phyloP scores from a whole-genome alignment of 2,888 invertebrate species.

The Drosophila imparisetae region DNA sequence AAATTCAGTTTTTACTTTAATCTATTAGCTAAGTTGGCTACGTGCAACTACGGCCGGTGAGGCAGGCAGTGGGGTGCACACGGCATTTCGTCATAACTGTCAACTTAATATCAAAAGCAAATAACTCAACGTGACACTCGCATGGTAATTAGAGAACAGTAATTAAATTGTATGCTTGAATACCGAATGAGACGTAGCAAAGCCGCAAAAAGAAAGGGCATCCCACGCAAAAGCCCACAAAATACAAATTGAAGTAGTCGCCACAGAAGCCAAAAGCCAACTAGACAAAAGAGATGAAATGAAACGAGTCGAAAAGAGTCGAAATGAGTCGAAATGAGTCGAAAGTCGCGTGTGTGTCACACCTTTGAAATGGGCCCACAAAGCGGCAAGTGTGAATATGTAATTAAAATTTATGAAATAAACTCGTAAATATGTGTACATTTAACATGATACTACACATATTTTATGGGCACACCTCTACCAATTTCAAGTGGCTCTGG shows the following conservation, averaged over 20 bases:
- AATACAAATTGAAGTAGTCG: conserved; percentile 38
- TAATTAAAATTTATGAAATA: conserved; percentile 78
- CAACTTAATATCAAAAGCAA: conserved; percentile 70
- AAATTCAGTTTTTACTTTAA: conserved; percentile 1
- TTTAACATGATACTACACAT: conserved; percentile 23
- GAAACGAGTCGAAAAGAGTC: conserved; percentile 21
- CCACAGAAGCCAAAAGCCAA: conserved; percentile 33
- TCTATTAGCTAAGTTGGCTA: neutral
- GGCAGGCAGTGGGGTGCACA: conserved; percentile 33
- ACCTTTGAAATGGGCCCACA: conserved; percentile 45
- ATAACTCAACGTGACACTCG: conserved; percentile 74
- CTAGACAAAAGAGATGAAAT: conserved; percentile 30
- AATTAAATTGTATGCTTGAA: conserved; percentile 65
- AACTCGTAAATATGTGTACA: conserved; percentile 45
- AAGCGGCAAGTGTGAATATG: conserved; percentile 71
- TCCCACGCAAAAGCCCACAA: conserved; percentile 32
- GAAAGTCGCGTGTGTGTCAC: conserved; percentile 58
- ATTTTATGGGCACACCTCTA: conserved; percentile 44
- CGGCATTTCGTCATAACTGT: conserved; percentile 70
- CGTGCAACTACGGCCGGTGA: neutral
- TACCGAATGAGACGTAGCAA: conserved; percentile 23
- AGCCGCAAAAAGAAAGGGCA: conserved; percentile 44
- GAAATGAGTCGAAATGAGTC: conserved; percentile 37
- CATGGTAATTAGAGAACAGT: conserved; percentile 61
- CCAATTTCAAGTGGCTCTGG: neutral